These are phyloP conservation scores for Narcine bancroftii DNA, from an alignment of 2,113 vertebrate genomes.

Conservation along the genomic window DNA sequence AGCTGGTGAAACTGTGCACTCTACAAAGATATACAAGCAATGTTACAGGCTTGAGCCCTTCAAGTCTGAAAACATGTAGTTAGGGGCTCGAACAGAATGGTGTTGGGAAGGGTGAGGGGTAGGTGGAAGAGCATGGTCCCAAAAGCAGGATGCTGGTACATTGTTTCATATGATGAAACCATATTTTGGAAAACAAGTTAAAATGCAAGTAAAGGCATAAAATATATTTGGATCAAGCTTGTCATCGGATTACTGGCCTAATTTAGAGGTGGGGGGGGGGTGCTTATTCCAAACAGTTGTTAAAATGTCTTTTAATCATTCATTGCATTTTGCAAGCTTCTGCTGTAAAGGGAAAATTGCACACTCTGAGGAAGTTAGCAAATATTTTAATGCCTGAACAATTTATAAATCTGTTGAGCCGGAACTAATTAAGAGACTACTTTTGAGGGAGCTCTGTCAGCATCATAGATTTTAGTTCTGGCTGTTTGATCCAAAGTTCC, in stretches of 20 bases:
- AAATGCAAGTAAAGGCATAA: neutral
- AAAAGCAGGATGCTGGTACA: too few species aligned
- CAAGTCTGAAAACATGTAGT: too few species aligned
- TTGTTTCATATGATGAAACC: too few species aligned
- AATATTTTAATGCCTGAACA: neutral
- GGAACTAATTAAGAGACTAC: neutral
- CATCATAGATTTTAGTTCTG: neutral
- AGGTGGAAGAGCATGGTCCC: too few species aligned
- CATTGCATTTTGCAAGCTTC: neutral
- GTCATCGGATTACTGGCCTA: neutral
- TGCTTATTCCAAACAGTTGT: too few species aligned
- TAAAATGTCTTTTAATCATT: neutral
- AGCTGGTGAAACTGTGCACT: too few species aligned
- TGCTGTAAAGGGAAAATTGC: neutral
- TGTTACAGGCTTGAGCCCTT: too few species aligned
- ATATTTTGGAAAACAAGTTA: neutral
- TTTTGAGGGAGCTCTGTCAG: neutral
- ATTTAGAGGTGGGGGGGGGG: too few species aligned
- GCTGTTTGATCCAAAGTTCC: neutral
- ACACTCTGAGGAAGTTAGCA: too few species aligned
- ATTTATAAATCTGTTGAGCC: neutral
- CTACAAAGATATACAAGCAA: too few species aligned
- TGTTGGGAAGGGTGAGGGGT: too few species aligned
- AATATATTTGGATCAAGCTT: neutral
- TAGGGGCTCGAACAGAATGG: too few species aligned